These are phyloP conservation scores for Phaethornis superciliosus DNA, from an alignment of 2,113 vertebrate genomes.

Conservation along the genomic window DNA sequence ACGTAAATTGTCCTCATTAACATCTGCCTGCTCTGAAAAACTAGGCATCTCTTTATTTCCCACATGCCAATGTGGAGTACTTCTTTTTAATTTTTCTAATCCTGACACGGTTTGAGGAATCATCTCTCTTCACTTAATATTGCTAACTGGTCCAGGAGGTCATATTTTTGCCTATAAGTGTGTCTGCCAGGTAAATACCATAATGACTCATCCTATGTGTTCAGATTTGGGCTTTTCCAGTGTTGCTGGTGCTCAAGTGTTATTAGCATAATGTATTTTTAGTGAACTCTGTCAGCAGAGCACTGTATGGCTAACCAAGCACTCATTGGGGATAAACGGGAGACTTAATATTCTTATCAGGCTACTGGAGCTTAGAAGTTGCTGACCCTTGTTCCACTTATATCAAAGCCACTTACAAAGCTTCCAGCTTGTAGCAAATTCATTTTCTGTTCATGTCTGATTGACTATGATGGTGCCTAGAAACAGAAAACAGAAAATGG, in stretches of 20 bases:
- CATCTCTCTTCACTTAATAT: neutral
- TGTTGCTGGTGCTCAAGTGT: conserved; percentile 22
- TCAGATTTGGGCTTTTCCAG: conserved; percentile 18
- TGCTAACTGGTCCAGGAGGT: neutral
- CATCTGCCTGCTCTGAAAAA: neutral
- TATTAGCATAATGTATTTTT: conserved; percentile 71
- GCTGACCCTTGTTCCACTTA: conserved; percentile 45
- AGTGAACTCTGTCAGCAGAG: conserved; percentile 68
- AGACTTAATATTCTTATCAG: conserved; percentile 65
- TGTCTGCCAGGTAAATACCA: conserved; percentile 30
- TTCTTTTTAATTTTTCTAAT: neutral
- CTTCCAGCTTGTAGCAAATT: conserved; percentile 54
- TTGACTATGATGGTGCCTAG: conserved; percentile 22
- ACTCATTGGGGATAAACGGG: conserved; percentile 53
- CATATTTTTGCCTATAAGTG: neutral
- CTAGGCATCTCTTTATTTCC: neutral
- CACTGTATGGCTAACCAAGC: conserved; percentile 55
- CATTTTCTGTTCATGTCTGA: conserved; percentile 39
- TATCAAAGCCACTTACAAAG: conserved; percentile 57
- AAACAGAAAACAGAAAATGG: conserved; percentile 42
- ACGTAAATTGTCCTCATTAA: neutral
- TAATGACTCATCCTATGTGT: conserved; percentile 30
- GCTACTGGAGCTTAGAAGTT: conserved; percentile 16
- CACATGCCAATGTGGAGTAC: accelerated
- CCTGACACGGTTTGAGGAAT: neutral